These are phyloP conservation scores for Molorchus minor DNA, from an alignment of 2,888 invertebrate species.

Conservation along the genomic window DNA sequence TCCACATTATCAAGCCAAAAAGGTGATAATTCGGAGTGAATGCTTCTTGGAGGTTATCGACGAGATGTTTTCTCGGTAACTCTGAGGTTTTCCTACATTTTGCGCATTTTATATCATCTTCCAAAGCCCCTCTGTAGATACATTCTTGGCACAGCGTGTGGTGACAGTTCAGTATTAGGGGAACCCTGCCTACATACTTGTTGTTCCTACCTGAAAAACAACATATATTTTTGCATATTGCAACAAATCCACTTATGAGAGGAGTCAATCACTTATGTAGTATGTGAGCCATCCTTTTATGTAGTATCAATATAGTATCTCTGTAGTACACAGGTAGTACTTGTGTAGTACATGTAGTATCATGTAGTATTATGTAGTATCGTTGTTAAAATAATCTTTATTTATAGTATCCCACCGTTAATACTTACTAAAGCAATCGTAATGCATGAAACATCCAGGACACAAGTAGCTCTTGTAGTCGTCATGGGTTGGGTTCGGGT, in stretches of 20 bases:
- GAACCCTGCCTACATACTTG: conserved; percentile 56
- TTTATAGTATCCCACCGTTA: neutral
- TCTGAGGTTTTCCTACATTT: conserved; percentile 62
- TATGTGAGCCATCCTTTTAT: no score
- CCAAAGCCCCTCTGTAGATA: conserved; percentile 58
- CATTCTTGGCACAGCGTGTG: conserved; percentile 77
- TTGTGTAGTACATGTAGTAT: neutral
- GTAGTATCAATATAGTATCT: no score
- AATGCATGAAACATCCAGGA: conserved; percentile 32
- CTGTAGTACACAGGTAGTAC: neutral
- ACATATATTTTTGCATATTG: no score
- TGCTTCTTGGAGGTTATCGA: conserved; percentile 44
- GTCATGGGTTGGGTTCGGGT: neutral
- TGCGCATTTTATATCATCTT: conserved; percentile 61
- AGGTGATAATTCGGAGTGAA: conserved; percentile 61
- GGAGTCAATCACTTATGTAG: neutral
- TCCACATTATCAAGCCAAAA: conserved; percentile 50
- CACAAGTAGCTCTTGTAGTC: conserved; percentile 30
- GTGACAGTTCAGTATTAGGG: conserved; percentile 72
- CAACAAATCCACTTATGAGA: neutral
- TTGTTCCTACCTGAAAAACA: conserved; percentile 43
- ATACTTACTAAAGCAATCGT: conserved; percentile 34
- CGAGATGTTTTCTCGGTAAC: conserved; percentile 39
- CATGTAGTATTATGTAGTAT: neutral
- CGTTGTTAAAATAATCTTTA: neutral